Evolutionary conservation across 2,113 vertebrate genomes (phyloP).

Genomic region (Heloderma charlesbogerti): DNA sequence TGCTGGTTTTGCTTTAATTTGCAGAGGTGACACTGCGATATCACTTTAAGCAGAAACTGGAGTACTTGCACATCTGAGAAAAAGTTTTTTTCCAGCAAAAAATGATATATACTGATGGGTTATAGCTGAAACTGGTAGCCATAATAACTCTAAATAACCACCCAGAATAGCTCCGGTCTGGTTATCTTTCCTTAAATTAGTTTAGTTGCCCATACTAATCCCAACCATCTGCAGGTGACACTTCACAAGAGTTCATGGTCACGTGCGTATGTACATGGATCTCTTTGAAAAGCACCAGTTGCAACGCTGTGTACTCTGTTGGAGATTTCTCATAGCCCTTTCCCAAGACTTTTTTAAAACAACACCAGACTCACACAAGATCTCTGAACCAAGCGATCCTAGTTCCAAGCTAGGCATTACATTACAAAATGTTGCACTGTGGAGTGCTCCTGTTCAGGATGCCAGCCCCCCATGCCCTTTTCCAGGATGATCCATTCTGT

Average conservation of each 20-base stretch:
- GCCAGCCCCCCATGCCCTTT: too few species aligned
- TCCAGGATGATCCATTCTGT: background rate
- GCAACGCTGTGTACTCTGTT: background rate
- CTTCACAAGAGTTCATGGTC: background rate
- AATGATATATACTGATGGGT: background rate
- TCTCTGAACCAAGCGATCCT: background rate
- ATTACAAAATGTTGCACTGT: background rate
- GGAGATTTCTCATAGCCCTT: background rate
- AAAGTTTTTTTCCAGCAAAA: background rate
- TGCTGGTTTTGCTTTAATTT: background rate
- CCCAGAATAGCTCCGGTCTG: background rate
- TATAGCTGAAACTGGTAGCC: background rate
- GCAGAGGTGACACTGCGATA: background rate
- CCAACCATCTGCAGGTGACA: background rate
- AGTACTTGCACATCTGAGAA: background rate
- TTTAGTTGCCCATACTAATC: background rate
- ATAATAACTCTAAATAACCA: background rate
- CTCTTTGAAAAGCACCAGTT: background rate
- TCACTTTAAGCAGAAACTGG: background rate
- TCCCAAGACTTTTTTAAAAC: background rate
- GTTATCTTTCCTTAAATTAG: background rate
- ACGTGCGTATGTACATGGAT: background rate
- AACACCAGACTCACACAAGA: too few species aligned
- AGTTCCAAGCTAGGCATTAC: background rate
- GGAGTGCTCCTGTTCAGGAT: background rate